phyloP scores from a whole-genome alignment of 2,888 invertebrate genomes.

The Sarcophaga rosellei region DNA sequence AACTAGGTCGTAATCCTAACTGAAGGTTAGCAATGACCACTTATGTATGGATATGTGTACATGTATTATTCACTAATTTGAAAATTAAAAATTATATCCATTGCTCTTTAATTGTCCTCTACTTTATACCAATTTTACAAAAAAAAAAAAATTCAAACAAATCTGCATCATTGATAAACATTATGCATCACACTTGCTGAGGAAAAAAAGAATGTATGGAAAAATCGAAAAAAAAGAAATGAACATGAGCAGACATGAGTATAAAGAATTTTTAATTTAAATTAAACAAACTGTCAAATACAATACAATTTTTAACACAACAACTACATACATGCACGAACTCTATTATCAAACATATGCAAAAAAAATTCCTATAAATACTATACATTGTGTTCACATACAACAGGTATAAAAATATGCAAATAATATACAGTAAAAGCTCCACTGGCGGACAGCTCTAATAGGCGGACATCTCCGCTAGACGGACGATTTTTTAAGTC shows the following conservation, averaged over 20 bases:
- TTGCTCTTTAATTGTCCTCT: too few species aligned
- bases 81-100: too few species aligned
- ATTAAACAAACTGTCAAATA: constrained; percentile 59
- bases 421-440: not conserved
- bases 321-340: not conserved
- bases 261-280: constrained; percentile 51
- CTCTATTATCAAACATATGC: not conserved
- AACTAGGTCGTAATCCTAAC: too few species aligned
- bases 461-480: too few species aligned
- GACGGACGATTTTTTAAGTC: too few species aligned
- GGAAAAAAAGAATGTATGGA: not conserved
- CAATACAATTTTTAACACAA: constrained; percentile 28
- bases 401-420: constrained; percentile 9
- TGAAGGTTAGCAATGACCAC: too few species aligned
- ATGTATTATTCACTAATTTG: too few species aligned
- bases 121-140: too few species aligned
- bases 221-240: not conserved
- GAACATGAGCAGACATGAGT: constrained; percentile 35
- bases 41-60: too few species aligned
- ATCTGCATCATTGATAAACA: constrained; percentile 19
- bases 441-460: too few species aligned
- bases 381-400: not conserved
- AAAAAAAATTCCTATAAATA: too few species aligned
- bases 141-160: not conserved
- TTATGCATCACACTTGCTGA: constrained; percentile 37